phyloP scores from a whole-genome alignment of 1,140 invertebrate species.

The Pemphigus obesinymphae region DNA sequence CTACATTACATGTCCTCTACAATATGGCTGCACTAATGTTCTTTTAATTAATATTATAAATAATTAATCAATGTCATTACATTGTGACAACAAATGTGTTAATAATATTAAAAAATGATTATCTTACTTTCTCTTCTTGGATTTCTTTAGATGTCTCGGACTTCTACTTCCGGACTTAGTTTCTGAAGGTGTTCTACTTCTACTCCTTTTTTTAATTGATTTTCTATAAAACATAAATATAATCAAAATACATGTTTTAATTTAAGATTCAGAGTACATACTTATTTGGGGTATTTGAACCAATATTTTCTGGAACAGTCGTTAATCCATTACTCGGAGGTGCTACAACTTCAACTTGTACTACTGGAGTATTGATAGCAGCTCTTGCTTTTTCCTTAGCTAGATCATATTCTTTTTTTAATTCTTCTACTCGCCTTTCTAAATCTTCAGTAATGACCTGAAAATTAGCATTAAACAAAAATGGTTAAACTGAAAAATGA shows the following conservation, averaged over 20 bases:
- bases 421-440: slow-evolving; percentile 35
- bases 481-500: not conserved
- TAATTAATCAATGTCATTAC: not conserved
- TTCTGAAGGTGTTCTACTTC: slow-evolving; percentile 20
- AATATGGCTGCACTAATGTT: not conserved
- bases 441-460: slow-evolving; percentile 34
- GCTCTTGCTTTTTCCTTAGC: slow-evolving; percentile 38
- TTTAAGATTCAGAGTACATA: not conserved
- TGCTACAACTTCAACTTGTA: not conserved
- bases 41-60: not conserved
- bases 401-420: slow-evolving; percentile 35
- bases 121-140: slow-evolving; percentile 21
- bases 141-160: slow-evolving; percentile 15
- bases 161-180: slow-evolving; percentile 29
- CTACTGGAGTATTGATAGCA: not conserved
- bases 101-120: not conserved
- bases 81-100: no score
- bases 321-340: not conserved
- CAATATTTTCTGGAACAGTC: not conserved
- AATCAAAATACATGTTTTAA: not conserved
- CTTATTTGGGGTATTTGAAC: not conserved
- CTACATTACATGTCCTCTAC: not conserved
- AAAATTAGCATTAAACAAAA: not conserved
- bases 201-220: slow-evolving; percentile 26
- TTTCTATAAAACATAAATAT: slow-evolving; percentile 7